Evolutionary conservation across 2,888 invertebrate genomes (phyloP).

Genomic region (Acholoe squamosa): DNA sequence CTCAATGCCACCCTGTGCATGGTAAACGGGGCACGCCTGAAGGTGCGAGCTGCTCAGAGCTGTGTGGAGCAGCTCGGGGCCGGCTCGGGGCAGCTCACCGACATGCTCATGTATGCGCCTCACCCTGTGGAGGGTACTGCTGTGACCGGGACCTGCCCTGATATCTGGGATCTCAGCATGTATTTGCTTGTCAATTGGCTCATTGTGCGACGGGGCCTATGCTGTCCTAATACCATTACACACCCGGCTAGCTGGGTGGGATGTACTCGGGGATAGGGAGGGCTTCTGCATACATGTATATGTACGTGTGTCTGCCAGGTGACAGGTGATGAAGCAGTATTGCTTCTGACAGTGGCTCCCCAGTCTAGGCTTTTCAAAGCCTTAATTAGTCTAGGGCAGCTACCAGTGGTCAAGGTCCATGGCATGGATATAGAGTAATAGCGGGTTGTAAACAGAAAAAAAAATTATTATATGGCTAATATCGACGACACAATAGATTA

Average conservation of each 20-base stretch:
- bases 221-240: conserved; percentile 35
- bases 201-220: conserved; percentile 17
- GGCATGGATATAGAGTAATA: too few species aligned
- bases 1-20: not conserved
- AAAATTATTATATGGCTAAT: too few species aligned
- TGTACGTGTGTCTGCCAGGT: not conserved
- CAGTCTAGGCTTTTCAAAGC: too few species aligned
- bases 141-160: not conserved
- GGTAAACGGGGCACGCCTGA: not conserved
- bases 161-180: conserved; percentile 46
- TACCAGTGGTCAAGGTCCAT: too few species aligned
- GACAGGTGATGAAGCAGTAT: too few species aligned
- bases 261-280: not conserved
- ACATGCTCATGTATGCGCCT: conserved; percentile 28
- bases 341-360: too few species aligned
- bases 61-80: not conserved
- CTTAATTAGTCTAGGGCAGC: too few species aligned
- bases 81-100: not conserved
- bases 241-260: conserved; percentile 10
- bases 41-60: conserved; percentile 15
- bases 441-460: too few species aligned
- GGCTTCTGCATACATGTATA: not conserved
- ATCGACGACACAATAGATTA: too few species aligned
- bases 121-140: not conserved
- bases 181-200: conserved; percentile 51